Conservation (phyloP, 2,113 vertebrate species). For the Megaceryle torquata region DNA sequence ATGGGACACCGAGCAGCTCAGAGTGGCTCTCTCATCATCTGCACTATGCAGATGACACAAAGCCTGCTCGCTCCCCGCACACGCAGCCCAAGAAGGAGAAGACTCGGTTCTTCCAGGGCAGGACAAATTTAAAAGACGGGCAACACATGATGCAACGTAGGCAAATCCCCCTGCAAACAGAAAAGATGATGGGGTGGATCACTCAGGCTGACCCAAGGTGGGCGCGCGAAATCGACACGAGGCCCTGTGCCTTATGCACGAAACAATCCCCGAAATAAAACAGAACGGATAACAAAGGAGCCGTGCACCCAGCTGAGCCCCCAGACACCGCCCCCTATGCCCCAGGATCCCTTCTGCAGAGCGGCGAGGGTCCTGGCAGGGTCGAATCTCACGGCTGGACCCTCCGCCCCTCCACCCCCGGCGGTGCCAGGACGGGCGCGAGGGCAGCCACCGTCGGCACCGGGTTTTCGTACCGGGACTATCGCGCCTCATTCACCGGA, state of each 20-base stretch:
- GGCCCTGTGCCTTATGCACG: fast-evolving
- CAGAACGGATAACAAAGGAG: fast-evolving
- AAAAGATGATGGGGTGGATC: fast-evolving
- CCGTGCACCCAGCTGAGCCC: too few relatives aligned
- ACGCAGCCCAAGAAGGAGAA: fast-evolving
- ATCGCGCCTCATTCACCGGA: neutral
- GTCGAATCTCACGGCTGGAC: neutral
- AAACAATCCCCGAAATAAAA: neutral
- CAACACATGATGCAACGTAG: fast-evolving
- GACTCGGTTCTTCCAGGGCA: fast-evolving
- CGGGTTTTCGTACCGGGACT: fast-evolving
- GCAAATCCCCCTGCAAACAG: fast-evolving
- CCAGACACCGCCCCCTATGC: too few relatives aligned
- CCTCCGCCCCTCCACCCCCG: neutral
- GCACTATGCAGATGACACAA: fast-evolving
- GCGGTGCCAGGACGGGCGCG: too few relatives aligned
- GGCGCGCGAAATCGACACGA: fast-evolving
- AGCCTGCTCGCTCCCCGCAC: neutral
- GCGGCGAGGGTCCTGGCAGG: neutral
- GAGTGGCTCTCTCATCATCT: fast-evolving
- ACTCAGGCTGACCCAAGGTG: fast-evolving
- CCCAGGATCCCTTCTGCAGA: fast-evolving
- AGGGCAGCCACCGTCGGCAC: too few relatives aligned
- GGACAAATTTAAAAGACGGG: fast-evolving
- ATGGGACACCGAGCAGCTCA: fast-evolving